A percentile compares a stretch with the other conserved stretches of the same genome.
phyloP scores from a whole-genome alignment of 1,140 invertebrate genomes.

The Chironomus striatipennis region DNA sequence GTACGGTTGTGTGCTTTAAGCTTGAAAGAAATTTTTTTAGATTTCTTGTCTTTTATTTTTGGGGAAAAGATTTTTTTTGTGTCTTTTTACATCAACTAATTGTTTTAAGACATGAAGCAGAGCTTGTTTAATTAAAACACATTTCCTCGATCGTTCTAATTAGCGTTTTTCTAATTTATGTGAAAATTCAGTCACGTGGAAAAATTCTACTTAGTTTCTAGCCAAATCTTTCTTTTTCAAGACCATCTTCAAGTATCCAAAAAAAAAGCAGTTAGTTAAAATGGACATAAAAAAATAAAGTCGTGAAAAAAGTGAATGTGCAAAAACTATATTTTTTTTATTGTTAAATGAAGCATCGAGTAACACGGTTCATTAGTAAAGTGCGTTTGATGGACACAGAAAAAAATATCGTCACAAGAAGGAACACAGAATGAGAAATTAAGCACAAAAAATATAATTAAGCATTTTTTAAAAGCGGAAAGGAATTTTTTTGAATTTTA shows the following conservation, averaged over 20 bases:
- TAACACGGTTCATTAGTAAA: not conserved
- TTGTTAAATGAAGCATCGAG: not conserved
- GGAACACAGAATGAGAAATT: not conserved
- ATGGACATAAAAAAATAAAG: not conserved
- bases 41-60: not conserved
- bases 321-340: no score
- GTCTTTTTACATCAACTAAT: not conserved
- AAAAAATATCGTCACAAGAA: not conserved
- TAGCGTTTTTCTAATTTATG: not conserved
- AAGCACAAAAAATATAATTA: not conserved
- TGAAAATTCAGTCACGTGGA: not conserved
- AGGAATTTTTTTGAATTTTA: constrained; percentile 20
- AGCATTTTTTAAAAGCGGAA: constrained; percentile 17
- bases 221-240: no score
- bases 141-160: no score
- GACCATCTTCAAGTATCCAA: not conserved
- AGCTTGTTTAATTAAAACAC: constrained; percentile 4
- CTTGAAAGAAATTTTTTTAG: no score
- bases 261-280: not conserved
- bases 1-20: not conserved
- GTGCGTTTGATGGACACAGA: not conserved
- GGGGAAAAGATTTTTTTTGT: not conserved
- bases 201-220: not conserved
- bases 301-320: not conserved
- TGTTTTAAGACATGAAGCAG: not conserved